Base-by-base conservation (phyloP, 2,888 invertebrate species). In the Loripinus fragilis region DNA sequence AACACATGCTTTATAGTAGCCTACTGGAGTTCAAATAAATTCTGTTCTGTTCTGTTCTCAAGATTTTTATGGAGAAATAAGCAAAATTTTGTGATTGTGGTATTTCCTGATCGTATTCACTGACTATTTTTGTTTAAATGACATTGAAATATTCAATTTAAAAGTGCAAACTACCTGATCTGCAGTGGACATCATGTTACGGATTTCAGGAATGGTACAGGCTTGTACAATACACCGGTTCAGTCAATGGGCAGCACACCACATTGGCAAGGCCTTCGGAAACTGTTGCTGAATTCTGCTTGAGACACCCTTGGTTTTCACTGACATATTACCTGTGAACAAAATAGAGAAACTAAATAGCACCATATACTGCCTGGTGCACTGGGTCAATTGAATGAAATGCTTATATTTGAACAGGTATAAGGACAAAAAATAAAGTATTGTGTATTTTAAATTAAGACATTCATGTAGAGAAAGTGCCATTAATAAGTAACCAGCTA, bases 101-200 rank as follows among this genome's bases (percentile, higher is more conserved):
- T 12, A 5, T 38, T 38, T 38, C 38, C 45, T 20, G 45, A 17
- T 3, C 8, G 15, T 45, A 10, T 10, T 15, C 41, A 41, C 41
- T 41, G 41, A 41, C 7, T 41, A 10, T 41, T 15, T 7, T 7
- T 41, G 15, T 41, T 41, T 15, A 10, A 10, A 41, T 41, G 7
- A 10, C 7, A 41, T 10, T 41, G 41, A 12, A 45, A 45, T 20
- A 15, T 12, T 5, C 52, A 8, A 35, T 15, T 28, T 60, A 60
- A 42, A 60, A 71, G 2, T 60, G 42, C 28, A 71, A 71, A 38
- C 48, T 52, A 78, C 71, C 67, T 74, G 55, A 55, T 78, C 71
- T 55, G 66, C 78, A 17, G 67, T 74, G 17, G 66, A 45, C 71
- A 78, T 78, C 78, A 78, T 78, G 66, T 78, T 78, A 30, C 74